Conservation (phyloP, 2,113 vertebrate species). For the Ammodytes marinus region DNA sequence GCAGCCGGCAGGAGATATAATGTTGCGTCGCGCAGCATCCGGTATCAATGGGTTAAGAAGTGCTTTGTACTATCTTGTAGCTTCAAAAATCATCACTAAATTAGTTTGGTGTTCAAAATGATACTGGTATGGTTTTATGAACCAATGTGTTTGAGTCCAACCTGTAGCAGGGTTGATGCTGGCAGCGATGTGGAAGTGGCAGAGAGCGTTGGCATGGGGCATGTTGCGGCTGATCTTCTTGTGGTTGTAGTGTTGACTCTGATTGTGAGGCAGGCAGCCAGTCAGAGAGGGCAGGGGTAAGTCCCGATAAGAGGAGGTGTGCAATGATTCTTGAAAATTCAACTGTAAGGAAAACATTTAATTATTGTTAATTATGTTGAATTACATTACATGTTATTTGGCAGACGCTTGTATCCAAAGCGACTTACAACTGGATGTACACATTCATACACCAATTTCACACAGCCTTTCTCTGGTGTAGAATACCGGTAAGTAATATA, state of each 20-base stretch:
- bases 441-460: not conserved
- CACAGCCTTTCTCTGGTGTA: not conserved
- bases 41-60: not conserved
- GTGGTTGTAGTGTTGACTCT: conserved; percentile 90
- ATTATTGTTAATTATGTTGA: no score
- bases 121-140: not conserved
- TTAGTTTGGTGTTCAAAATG: not conserved
- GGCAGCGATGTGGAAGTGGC: conserved; percentile 98
- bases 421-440: no score
- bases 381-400: not conserved
- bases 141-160: conserved; percentile 16
- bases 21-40: no score
- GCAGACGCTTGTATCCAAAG: no score
- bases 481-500: not conserved
- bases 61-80: conserved; percentile 4
- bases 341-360: conserved; percentile 76
- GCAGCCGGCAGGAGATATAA: no score
- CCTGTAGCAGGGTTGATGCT: conserved; percentile 98
- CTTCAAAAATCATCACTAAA: conserved; percentile 1
- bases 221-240: conserved; percentile 83
- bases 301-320: conserved; percentile 83
- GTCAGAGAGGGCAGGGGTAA: conserved; percentile 88
- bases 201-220: conserved; percentile 93
- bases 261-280: conserved; percentile 88
- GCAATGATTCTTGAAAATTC: conserved; percentile 87